Conservation (phyloP, 2,888 invertebrate genomes). For the Atherix ibis region DNA sequence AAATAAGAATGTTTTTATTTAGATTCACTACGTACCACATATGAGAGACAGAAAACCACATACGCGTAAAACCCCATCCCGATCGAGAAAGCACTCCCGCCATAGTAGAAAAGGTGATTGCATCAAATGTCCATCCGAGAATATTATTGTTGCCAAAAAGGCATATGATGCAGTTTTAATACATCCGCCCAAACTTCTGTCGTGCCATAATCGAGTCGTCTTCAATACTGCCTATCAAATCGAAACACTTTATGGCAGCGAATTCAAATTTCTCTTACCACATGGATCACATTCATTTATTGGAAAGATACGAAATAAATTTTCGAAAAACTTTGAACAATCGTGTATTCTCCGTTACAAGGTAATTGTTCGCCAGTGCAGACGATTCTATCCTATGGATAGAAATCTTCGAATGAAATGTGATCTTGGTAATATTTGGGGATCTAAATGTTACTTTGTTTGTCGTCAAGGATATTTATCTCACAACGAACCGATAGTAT, state of each 20-base stretch:
- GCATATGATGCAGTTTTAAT: conserved; percentile 14
- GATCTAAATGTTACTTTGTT: conserved; percentile 13
- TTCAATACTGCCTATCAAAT: conserved; percentile 11
- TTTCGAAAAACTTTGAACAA: conserved; percentile 10
- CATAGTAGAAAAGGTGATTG: conserved; percentile 7
- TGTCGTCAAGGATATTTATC: conserved; percentile 12
- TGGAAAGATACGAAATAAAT: conserved; percentile 12
- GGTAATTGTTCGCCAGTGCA: conserved; percentile 14
- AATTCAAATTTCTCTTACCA: conserved; percentile 13
- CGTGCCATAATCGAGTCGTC: conserved; percentile 13
- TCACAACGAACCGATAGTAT: conserved; percentile 11
- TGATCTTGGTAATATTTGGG: conserved; percentile 14
- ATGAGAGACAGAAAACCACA: conserved; percentile 3
- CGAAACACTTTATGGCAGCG: conserved; percentile 13
- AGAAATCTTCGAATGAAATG: conserved; percentile 11
- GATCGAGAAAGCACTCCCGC: conserved; percentile 1
- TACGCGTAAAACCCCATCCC: not conserved
- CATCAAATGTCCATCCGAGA: conserved; percentile 14
- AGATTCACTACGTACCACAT: conserved; percentile 5
- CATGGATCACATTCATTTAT: conserved; percentile 13
- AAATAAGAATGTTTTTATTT: not conserved
- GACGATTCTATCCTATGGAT: conserved; percentile 10
- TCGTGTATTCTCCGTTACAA: conserved; percentile 14
- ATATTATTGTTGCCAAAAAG: conserved; percentile 13
- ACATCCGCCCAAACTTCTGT: conserved; percentile 12